These are phyloP conservation scores for Neofelis nebulosa DNA, from an alignment of 2,113 vertebrate genomes.

Conservation along the genomic window DNA sequence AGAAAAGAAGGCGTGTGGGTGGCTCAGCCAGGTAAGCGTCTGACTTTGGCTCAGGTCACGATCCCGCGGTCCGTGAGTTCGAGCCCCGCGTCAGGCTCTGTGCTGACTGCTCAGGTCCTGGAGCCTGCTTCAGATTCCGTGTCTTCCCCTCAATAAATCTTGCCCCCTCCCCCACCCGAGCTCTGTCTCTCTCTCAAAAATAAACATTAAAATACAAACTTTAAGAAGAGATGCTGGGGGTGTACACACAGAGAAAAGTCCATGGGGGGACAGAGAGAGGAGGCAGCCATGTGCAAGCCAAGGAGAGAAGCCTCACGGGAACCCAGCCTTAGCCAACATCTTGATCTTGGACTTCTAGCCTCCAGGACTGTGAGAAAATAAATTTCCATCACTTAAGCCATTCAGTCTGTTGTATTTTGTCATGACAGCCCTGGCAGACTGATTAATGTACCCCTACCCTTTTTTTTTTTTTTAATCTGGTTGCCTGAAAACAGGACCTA, in stretches of 20 bases:
- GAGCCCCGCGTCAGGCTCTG: too few relatives aligned
- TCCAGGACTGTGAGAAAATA: not conserved
- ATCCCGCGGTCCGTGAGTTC: too few relatives aligned
- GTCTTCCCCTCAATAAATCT: too few relatives aligned
- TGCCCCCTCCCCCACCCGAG: too few relatives aligned
- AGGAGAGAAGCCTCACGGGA: not conserved
- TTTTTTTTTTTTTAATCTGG: not conserved
- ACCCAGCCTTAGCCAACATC: not conserved
- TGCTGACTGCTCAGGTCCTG: too few relatives aligned
- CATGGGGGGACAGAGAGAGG: not conserved
- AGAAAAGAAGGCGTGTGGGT: not conserved
- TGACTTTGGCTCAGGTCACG: too few relatives aligned
- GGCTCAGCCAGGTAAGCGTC: too few relatives aligned
- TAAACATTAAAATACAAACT: too few relatives aligned
- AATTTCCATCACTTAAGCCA: not conserved
- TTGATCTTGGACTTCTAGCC: not conserved
- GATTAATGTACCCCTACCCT: not conserved
- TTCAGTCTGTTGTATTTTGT: not conserved
- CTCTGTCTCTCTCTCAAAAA: too few relatives aligned
- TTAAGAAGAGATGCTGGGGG: not conserved
- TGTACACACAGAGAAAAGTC: not conserved
- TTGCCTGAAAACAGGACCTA: not conserved
- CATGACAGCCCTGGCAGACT: not conserved
- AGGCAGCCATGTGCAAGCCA: not conserved
- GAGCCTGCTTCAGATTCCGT: too few relatives aligned